Evolutionary conservation across 2,113 vertebrate species (phyloP), one percentile per base, ranked within the genome.

Genomic region (Ancistrus triradiatus): DNA sequence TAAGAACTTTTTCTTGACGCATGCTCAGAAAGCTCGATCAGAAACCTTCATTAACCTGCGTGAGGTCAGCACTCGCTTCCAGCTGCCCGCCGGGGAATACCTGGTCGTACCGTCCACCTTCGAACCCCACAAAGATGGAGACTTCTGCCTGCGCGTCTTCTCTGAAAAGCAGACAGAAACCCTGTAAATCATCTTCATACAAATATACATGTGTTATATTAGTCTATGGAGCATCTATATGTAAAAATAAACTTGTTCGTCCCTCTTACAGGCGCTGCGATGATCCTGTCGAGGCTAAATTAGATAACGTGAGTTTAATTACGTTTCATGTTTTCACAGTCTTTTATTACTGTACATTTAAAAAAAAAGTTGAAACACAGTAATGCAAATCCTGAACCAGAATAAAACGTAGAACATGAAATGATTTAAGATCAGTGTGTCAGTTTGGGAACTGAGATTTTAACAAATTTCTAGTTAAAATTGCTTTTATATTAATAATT

Each of bases 21-120:
- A 93, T 18, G 87, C 89, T n/a, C 91, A 94, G 7, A 83, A 80
- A 4, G 95, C 95, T 3, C 86, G 72, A 18, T 97, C 94, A 0
- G 94, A 97, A 52, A 95, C 91, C 19, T 97, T 93, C 77, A 86
- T 97, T 85, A 98, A 94, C 81, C 90, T 95, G 42, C 86, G 95
- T 0, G 95, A 97, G 79, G 92, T 98, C 62, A 86, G 92, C 75
- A 85, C 87, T 11, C 83, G 93, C 21, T 95, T 95, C 84, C 91
- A 87, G 69, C 86, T 98, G 55, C 91, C 92, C 0, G 85, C 93
- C 0, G 93, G 95, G 0, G 91, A 96, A 61, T 98, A 98, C 40
- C 82, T 97, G 7, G 5, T 97, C 0, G 88, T 98, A 15, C 95
- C 95, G 0, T 98, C 95, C 2, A 97, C 95, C 75, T 97, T 93